Conservation (phyloP, 2,113 vertebrate species). For the Pluvianellus socialis region DNA sequence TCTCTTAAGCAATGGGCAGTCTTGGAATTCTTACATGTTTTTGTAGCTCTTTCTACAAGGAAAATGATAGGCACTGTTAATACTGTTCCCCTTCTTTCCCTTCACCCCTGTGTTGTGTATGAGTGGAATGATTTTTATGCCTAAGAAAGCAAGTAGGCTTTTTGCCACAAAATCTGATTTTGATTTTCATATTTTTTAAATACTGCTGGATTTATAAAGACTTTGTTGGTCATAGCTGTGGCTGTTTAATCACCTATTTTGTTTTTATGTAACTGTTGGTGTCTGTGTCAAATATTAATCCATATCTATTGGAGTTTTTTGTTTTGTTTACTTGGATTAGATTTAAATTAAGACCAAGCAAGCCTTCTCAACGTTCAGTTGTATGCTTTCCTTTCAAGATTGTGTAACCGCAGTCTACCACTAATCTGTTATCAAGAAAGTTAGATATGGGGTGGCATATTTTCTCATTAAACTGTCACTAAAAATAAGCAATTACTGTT, state of each 20-base stretch:
- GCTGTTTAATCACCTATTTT: neutral
- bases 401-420: neutral
- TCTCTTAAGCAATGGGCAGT: neutral
- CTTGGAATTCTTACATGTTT: neutral
- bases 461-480: neutral
- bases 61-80: neutral
- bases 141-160: neutral
- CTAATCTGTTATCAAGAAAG: neutral
- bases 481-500: neutral
- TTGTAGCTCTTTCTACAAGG: neutral
- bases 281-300: neutral
- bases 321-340: neutral
- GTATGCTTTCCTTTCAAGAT: neutral
- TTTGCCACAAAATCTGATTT: neutral
- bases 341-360: neutral
- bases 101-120: neutral
- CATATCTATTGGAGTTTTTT: neutral
- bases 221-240: neutral
- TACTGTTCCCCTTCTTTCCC: neutral
- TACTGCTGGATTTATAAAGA: neutral
- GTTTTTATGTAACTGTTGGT: neutral
- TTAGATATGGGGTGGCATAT: neutral
- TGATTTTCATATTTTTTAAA: neutral
- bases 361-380: neutral
- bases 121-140: neutral